Percentiles rank a stretch among this genome's conserved stretches.
Evolutionary conservation across 2,113 vertebrate genomes (phyloP).

Genomic region (Antigone vipio): DNA sequence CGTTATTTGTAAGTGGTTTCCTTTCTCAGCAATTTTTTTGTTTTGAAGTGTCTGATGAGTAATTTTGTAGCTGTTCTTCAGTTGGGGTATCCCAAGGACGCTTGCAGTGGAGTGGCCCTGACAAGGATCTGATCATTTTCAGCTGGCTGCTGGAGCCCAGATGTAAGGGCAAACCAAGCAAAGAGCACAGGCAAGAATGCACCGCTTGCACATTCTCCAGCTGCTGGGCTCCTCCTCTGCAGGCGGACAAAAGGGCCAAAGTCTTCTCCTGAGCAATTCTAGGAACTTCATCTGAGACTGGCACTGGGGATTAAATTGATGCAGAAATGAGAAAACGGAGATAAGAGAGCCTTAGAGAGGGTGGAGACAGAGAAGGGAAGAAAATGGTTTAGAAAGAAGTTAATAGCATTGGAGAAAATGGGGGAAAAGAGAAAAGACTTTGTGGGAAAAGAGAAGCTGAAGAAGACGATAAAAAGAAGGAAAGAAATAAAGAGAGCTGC

Average conservation of each 20-base stretch:
- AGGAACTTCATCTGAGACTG: neutral
- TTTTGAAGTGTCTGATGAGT: neutral
- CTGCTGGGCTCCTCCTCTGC: slow-evolving; percentile 45
- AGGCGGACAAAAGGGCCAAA: slow-evolving; percentile 26
- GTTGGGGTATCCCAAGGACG: neutral
- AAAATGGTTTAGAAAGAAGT: slow-evolving; percentile 3
- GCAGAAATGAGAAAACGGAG: neutral
- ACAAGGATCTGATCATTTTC: neutral
- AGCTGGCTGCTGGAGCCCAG: neutral
- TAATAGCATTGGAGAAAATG: neutral
- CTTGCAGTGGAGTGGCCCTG: neutral
- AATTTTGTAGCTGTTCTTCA: neutral
- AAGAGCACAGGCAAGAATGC: slow-evolving; percentile 38
- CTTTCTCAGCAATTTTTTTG: neutral
- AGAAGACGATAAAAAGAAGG: slow-evolving; percentile 1
- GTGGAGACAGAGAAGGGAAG: neutral
- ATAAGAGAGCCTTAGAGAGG: neutral
- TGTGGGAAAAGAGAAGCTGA: slow-evolving; percentile 35
- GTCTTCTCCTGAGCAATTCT: neutral
- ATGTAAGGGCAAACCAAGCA: neutral
- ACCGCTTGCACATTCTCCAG: slow-evolving; percentile 39
- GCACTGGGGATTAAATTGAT: neutral
- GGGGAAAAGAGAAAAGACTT: slow-evolving; percentile 44
- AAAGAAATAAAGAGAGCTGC: slow-evolving; percentile 15
- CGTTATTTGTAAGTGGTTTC: neutral